phyloP scores from a whole-genome alignment of 2,888 invertebrate species.

The Notocelia uddmanniana region DNA sequence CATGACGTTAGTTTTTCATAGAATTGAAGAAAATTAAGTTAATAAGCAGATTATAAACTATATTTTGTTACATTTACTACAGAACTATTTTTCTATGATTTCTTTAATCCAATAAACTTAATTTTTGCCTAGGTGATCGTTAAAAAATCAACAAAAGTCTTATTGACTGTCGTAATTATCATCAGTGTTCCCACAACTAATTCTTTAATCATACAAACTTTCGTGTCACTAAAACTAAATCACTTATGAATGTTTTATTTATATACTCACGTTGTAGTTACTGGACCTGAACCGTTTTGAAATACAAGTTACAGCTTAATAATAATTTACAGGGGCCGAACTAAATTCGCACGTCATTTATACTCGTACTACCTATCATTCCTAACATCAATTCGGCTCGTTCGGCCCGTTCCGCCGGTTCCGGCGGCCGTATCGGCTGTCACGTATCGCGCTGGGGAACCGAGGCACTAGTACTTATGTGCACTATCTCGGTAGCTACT shows the following conservation, averaged over 20 bases:
- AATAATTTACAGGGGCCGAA: neutral
- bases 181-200: no score
- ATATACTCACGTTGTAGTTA: neutral
- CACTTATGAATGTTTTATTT: neutral
- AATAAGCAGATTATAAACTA: no score
- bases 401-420: conserved; percentile 24
- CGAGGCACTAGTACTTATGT: conserved; percentile 45
- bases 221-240: neutral
- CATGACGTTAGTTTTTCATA: no score
- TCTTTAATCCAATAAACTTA: no score
- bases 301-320: neutral
- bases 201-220: no score
- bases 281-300: neutral
- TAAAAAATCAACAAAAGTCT: no score
- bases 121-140: no score
- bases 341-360: conserved; percentile 31
- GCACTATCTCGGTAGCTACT: neutral
- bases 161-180: no score
- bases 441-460: conserved; percentile 61
- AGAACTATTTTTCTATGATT: no score
- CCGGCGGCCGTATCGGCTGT: conserved; percentile 61
- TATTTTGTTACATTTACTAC: no score
- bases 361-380: conserved; percentile 37
- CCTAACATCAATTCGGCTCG: conserved; percentile 40
- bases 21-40: no score